A percentile compares a stretch with the other conserved stretches of the same genome.
phyloP scores from a whole-genome alignment of 1,140 invertebrate genomes.

The Cephus cinctus region DNA sequence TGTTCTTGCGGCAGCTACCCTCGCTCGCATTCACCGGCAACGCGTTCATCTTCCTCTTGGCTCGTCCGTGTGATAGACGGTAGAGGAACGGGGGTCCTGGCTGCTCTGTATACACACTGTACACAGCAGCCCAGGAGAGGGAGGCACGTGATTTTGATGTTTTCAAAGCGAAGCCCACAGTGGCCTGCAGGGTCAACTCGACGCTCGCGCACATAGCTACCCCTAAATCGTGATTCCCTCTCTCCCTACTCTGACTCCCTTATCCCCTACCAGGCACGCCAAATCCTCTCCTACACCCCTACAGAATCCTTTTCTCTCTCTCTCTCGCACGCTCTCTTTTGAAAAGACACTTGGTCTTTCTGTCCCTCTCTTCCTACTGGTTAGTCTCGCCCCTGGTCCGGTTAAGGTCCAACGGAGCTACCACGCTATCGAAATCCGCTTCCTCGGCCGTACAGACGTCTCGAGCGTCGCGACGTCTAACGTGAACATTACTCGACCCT shows the following conservation, averaged over 20 bases:
- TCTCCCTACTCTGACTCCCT: too few species aligned
- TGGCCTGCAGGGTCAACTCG: neutral
- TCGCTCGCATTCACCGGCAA: conserved; percentile 21
- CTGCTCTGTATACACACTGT: neutral
- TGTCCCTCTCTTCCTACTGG: neutral
- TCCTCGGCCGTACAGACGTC: neutral
- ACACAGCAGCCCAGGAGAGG: neutral
- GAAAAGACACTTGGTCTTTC: too few species aligned
- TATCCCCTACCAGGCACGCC: too few species aligned
- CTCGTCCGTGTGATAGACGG: neutral
- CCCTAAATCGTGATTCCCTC: too few species aligned
- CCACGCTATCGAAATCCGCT: conserved; percentile 1
- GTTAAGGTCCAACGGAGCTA: neutral
- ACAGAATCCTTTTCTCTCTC: neutral
- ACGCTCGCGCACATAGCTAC: neutral
- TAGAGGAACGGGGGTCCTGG: conserved; percentile 1
- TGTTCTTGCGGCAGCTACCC: conserved; percentile 35
- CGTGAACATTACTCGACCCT: too few species aligned
- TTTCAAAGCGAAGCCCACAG: neutral
- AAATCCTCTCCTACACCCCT: neutral
- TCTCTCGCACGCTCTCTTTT: neutral
- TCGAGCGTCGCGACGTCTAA: too few species aligned
- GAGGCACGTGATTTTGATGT: neutral
- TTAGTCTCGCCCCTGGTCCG: neutral
- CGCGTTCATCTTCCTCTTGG: too few species aligned